Evolutionary conservation across 2,113 vertebrate species (phyloP).

Genomic region (Grus americana): DNA sequence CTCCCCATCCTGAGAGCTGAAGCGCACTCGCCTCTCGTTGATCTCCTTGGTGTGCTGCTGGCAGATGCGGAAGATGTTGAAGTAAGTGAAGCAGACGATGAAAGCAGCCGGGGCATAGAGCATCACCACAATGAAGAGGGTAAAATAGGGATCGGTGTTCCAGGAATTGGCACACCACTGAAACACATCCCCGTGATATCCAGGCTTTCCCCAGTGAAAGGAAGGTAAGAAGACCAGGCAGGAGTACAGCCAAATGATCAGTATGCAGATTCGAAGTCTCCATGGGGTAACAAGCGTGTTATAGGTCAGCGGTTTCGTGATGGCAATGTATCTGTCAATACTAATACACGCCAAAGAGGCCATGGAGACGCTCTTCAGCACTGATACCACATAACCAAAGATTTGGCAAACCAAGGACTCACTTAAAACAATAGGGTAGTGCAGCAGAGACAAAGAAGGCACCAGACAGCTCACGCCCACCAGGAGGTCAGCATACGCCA

Average conservation of each 20-base stretch:
- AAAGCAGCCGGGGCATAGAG: slow-evolving; percentile 93
- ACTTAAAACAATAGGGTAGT: slow-evolving; percentile 83
- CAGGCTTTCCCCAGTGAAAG: slow-evolving; percentile 96
- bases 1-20: slow-evolving; percentile 83
- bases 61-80: slow-evolving; percentile 98
- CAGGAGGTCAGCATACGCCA: slow-evolving; percentile 96
- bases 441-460: slow-evolving; percentile 91
- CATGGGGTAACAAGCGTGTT: slow-evolving; percentile 90
- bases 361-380: slow-evolving; percentile 98
- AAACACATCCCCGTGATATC: slow-evolving; percentile 96
- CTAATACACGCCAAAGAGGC: slow-evolving; percentile 94
- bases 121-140: slow-evolving; percentile 90
- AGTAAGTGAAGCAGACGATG: slow-evolving; percentile 95
- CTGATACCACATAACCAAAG: slow-evolving; percentile 94
- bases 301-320: slow-evolving; percentile 93
- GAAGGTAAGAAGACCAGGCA: slow-evolving; percentile 93
- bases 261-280: slow-evolving; percentile 90
- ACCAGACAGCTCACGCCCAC: slow-evolving; percentile 97
- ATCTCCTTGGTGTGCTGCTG: slow-evolving; percentile 96
- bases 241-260: slow-evolving; percentile 94
- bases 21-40: slow-evolving; percentile 90
- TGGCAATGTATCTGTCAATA: slow-evolving; percentile 94
- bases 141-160: slow-evolving; percentile 88
- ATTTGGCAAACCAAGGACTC: slow-evolving; percentile 90
- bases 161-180: slow-evolving; percentile 89